Evolutionary conservation across 2,113 vertebrate genomes (phyloP), one percentile per base, ranked within the genome.

Genomic region (Piprites chloris): DNA sequence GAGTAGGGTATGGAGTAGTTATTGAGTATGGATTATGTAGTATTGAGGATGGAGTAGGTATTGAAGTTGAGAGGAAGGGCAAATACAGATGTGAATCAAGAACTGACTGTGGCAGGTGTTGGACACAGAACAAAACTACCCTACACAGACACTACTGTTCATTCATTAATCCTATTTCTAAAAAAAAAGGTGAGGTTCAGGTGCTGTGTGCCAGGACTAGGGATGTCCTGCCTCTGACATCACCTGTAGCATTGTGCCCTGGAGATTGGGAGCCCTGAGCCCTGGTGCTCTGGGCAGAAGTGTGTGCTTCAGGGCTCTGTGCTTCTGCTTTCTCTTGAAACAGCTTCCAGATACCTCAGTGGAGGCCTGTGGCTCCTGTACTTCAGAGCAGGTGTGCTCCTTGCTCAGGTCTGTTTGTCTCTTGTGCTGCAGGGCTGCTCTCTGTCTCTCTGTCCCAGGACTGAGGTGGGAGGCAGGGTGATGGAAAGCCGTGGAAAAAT

Each of bases 221-320:
- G 20, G 24, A 5, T 35, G 33, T 69, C 66, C 65, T 62, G 30
- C 33, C 76, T 46, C 49, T 62, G 41, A 10, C 55, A 35, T 33
- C 27, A 12, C 24, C 52, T 47, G 6, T 9, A 9, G 47, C 53
- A 8, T 49, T 33, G 12, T 26, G 6, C 39, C 24, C 46, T 62
- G 35, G 76, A 46, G 62, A 9, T 0, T 1, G 3, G 58, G 49
- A 72, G 2, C 13, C 23, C 59, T 0, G 1, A 4, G 27, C 39
- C 19, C 42, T 28, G 50, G 16, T 28, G 66, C 39, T 80, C 32
- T 73, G 28, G 12, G 59, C 23, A 32, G n/a, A 37, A 21, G 5
- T 30, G 23, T 26, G 37, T 42, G 44, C 27, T 1, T 11, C 58
- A n/a, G 28, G 42, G 30, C 33, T 52, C 42, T 50, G 13, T 63